Conservation (phyloP, 2,797 vertebrate species). For the Phoeniculus purpureus region DNA sequence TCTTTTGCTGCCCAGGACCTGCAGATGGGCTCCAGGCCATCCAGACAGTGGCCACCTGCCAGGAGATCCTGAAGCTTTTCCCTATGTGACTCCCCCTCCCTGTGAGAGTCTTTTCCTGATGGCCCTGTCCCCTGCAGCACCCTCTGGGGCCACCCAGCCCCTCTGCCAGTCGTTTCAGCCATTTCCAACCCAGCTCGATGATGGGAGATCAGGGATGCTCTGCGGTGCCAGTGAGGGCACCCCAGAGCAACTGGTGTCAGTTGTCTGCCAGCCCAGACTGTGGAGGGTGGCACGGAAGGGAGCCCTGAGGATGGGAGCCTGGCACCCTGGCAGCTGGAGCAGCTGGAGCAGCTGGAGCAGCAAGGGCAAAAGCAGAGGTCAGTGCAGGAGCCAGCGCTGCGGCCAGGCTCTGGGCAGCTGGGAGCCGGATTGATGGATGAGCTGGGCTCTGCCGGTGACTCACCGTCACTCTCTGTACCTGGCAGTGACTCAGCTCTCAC, state of each 20-base stretch:
- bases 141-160: fast-evolving
- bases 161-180: fast-evolving
- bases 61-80: background rate
- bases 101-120: fast-evolving
- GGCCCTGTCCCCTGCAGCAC: background rate
- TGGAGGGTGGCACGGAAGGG: no score
- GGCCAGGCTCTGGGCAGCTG: background rate
- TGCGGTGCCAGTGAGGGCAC: background rate
- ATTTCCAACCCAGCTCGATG: fast-evolving
- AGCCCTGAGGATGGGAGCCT: background rate
- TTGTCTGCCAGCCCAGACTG: fast-evolving
- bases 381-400: background rate
- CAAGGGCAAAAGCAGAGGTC: fast-evolving
- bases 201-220: background rate
- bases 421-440: background rate
- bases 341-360: fast-evolving
- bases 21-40: background rate
- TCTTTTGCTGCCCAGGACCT: background rate
- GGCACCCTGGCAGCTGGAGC: background rate
- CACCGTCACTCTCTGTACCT: constrained; percentile 14
- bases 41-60: fast-evolving
- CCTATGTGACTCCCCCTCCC: fast-evolving
- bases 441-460: background rate
- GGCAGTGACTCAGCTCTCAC: constrained; percentile 39
- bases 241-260: background rate